A percentile compares a stretch with the other conserved stretches of the same genome.
Evolutionary conservation across 2,113 vertebrate genomes (phyloP).

Genomic region (Ageneiosus marmoratus): DNA sequence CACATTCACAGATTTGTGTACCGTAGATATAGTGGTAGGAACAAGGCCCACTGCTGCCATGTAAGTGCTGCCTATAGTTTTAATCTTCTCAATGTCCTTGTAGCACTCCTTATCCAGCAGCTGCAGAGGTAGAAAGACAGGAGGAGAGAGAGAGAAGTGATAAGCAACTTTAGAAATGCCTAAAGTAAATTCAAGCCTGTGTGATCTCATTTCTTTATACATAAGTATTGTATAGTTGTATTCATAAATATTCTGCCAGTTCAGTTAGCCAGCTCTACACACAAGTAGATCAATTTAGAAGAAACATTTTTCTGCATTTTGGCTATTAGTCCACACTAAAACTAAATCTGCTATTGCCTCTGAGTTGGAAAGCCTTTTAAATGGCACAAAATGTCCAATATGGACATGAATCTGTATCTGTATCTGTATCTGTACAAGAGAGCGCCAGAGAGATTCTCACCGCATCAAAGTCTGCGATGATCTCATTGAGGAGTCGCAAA

Average conservation of each 20-base stretch:
- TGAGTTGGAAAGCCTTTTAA: neutral
- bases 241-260: slow-evolving; percentile 3
- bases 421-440: neutral
- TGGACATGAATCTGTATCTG: too few species aligned
- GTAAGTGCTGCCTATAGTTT: slow-evolving; percentile 98
- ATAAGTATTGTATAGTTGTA: neutral
- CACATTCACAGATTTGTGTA: slow-evolving; percentile 58
- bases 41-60: slow-evolving; percentile 97
- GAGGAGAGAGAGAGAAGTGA: neutral
- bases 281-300: neutral
- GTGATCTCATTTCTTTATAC: neutral
- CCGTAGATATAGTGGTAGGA: slow-evolving; percentile 89
- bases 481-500: slow-evolving; percentile 95
- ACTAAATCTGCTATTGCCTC: neutral
- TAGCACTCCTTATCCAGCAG: slow-evolving; percentile 98
- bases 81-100: slow-evolving; percentile 97
- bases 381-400: neutral
- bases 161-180: slow-evolving; percentile 20
- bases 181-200: slow-evolving; percentile 11
- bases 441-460: slow-evolving; percentile 65
- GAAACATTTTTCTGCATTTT: neutral
- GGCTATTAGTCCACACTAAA: neutral
- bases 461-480: slow-evolving; percentile 98
- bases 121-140: slow-evolving; percentile 63
- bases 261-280: neutral